A percentile compares a stretch with the other conserved stretches of the same genome.
Conservation (phyloP, 2,113 vertebrate species). For the Eonycteris spelaea region DNA sequence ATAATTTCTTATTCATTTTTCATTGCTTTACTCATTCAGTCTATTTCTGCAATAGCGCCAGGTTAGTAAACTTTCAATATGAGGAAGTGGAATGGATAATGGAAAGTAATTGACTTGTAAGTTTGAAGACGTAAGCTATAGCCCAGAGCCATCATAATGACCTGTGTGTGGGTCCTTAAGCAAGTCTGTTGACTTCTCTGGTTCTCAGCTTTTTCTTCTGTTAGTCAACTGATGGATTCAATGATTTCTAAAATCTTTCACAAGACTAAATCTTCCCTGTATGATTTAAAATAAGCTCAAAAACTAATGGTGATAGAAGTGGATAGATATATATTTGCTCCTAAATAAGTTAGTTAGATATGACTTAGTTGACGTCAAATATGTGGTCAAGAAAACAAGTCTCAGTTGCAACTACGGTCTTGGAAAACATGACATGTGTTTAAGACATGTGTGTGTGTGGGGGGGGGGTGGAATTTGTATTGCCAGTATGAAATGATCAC, state of each 20-base stretch:
- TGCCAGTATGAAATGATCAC: neutral
- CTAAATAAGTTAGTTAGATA: neutral
- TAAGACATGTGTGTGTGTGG: neutral
- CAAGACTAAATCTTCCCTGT: neutral
- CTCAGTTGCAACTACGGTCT: neutral
- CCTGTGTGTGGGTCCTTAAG: neutral
- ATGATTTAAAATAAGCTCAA: neutral
- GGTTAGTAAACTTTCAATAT: neutral
- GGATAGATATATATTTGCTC: neutral
- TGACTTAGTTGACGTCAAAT: neutral
- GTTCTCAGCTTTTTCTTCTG: neutral
- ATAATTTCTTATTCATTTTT: neutral
- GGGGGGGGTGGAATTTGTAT: too few relatives aligned
- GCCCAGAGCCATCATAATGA: neutral
- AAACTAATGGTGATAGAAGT: neutral
- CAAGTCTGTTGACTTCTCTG: neutral
- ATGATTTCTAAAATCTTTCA: neutral
- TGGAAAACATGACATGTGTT: neutral
- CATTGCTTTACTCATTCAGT: neutral
- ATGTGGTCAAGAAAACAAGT: neutral
- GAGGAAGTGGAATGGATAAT: neutral
- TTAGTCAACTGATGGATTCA: neutral
- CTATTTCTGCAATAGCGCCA: neutral
- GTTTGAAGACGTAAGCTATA: neutral
- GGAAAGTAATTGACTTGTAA: neutral